These are phyloP conservation scores for Botia almorhae DNA, from an alignment of 2,797 vertebrate species.

Conservation along the genomic window DNA sequence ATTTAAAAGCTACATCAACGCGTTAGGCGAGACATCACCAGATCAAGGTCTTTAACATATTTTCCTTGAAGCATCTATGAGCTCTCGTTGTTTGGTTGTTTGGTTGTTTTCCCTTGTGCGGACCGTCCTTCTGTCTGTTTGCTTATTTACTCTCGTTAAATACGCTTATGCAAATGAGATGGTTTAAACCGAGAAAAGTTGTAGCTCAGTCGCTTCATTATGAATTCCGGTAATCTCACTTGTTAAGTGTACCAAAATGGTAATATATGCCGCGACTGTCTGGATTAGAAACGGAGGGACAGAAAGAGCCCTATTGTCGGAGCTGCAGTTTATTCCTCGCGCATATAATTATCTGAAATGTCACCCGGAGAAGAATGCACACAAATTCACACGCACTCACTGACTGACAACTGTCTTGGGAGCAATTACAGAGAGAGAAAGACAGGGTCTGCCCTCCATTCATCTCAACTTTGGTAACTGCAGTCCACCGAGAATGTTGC, in stretches of 20 bases:
- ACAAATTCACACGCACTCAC: conserved; percentile 39
- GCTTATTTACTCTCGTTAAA: conserved; percentile 90
- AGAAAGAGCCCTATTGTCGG: conserved; percentile 79
- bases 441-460: conserved; percentile 27
- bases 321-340: conserved; percentile 71
- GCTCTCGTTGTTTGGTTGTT: conserved; percentile 57
- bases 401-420: conserved; percentile 59
- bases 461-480: conserved; percentile 45
- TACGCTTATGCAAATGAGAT: conserved; percentile 92
- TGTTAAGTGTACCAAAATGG: conserved; percentile 86
- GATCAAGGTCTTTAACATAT: conserved; percentile 78
- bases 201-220: conserved; percentile 87
- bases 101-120: conserved; percentile 51
- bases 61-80: conserved; percentile 60
- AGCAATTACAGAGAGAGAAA: conserved; percentile 55
- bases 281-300: conserved; percentile 80
- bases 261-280: conserved; percentile 85
- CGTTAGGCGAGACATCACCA: conserved; percentile 56
- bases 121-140: conserved; percentile 87
- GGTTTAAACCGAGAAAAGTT: conserved; percentile 85
- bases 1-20: conserved; percentile 54
- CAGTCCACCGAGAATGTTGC: conserved; percentile 40
- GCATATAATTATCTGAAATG: conserved; percentile 79
- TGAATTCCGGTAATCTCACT: conserved; percentile 91
- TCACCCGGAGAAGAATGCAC: conserved; percentile 70